Conservation (phyloP, 2,888 invertebrate genomes). For the Ctena decussata region DNA sequence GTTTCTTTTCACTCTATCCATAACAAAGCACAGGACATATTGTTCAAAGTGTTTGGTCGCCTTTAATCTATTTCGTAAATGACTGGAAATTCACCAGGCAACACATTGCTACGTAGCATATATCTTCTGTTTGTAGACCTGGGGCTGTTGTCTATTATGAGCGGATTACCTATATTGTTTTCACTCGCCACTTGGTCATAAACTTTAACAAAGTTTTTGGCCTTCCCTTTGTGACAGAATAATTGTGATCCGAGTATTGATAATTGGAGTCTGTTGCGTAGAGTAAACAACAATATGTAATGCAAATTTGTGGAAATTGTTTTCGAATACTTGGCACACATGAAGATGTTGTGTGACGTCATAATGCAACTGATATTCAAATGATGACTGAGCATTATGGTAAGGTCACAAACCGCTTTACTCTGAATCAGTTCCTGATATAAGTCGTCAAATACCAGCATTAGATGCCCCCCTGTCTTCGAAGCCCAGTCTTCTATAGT, state of each 20-base stretch:
- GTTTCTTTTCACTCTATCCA: too few relatives aligned
- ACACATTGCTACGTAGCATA: neutral
- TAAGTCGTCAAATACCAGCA: conserved; percentile 8
- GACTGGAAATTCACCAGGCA: neutral
- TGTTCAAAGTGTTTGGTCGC: neutral
- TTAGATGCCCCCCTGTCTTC: neutral
- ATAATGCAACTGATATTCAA: neutral
- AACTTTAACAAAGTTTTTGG: conserved; percentile 5
- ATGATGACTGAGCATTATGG: conserved; percentile 4
- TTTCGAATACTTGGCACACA: conserved; percentile 21
- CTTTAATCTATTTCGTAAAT: neutral
- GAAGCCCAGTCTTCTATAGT: neutral
- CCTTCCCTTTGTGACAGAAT: conserved; percentile 7
- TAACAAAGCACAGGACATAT: too few relatives aligned
- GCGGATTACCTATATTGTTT: conserved; percentile 3
- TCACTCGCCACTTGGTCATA: conserved; percentile 4
- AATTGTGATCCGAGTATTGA: conserved; percentile 12
- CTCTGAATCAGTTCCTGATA: conserved; percentile 4
- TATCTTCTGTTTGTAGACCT: neutral
- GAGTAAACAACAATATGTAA: conserved; percentile 14
- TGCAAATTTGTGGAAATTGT: conserved; percentile 20
- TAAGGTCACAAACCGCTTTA: conserved; percentile 2
- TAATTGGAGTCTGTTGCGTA: conserved; percentile 12
- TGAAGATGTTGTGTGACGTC: conserved; percentile 19
- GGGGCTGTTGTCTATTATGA: conserved; percentile 13